These are phyloP conservation scores for Scaptomyza polygonia DNA, from an alignment of 2,888 invertebrate genomes.

Conservation along the genomic window DNA sequence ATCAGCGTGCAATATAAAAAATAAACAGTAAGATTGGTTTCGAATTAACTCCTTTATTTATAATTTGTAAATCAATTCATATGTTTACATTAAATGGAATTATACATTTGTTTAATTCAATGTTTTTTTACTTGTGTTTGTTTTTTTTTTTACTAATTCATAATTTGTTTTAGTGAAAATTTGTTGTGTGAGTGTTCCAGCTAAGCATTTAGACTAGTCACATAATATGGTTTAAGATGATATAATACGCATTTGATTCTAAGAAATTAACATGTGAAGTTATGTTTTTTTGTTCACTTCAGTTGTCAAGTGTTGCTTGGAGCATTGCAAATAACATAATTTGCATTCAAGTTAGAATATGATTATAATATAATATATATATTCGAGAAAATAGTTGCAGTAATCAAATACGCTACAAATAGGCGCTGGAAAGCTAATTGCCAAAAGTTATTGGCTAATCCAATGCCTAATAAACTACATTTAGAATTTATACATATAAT, in stretches of 20 bases:
- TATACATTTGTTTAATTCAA: constrained; percentile 54
- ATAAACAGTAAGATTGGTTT: constrained; percentile 21
- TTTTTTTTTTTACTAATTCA: constrained; percentile 10
- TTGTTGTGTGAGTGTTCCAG: constrained; percentile 62
- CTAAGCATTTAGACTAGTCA: constrained; percentile 76
- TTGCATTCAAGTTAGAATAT: constrained; percentile 35
- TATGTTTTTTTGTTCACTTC: constrained; percentile 13
- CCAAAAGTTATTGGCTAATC: constrained; percentile 52
- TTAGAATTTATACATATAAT: constrained; percentile 14
- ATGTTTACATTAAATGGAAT: constrained; percentile 74
- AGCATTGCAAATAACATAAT: constrained; percentile 69
- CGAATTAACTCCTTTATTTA: constrained; percentile 76
- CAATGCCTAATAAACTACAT: constrained; percentile 53
- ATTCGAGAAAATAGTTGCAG: constrained; percentile 68
- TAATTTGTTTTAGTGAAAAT: constrained; percentile 28
- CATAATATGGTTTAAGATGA: constrained; percentile 76
- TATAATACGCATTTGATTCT: constrained; percentile 75
- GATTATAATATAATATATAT: constrained; percentile 37
- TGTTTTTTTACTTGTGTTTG: constrained; percentile 25
- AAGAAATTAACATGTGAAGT: constrained; percentile 69
- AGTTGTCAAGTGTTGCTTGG: constrained; percentile 50
- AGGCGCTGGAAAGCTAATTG: constrained; percentile 53
- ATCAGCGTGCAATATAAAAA: background rate
- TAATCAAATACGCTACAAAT: constrained; percentile 70
- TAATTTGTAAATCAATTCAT: constrained; percentile 72